These are phyloP conservation scores for Corythornis vintsioides DNA, from an alignment of 2,113 vertebrate genomes.

Conservation along the genomic window DNA sequence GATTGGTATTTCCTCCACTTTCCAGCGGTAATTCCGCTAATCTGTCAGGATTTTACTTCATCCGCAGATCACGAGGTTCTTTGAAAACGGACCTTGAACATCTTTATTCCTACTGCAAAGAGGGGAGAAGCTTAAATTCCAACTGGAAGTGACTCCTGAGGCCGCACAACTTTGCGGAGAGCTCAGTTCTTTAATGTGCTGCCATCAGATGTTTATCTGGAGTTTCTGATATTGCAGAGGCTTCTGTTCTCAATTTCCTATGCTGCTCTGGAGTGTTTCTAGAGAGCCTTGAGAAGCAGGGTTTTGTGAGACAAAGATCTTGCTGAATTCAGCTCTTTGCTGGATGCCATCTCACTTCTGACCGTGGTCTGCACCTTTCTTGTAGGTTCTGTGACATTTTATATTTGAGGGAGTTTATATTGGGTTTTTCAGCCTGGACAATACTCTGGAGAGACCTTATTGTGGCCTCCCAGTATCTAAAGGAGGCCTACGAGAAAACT, in stretches of 20 bases:
- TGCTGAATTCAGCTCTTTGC: neutral
- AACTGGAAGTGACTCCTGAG: neutral
- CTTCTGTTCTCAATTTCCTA: neutral
- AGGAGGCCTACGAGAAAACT: too few species aligned
- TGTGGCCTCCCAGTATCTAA: too few species aligned
- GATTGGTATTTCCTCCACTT: neutral
- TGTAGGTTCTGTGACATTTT: neutral
- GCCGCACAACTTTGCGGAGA: neutral
- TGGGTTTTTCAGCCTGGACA: neutral
- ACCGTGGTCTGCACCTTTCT: neutral
- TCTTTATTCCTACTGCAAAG: neutral
- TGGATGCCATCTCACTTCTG: neutral
- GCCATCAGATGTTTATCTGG: neutral
- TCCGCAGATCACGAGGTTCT: accelerated
- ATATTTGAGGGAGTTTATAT: neutral
- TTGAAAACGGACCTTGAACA: neutral
- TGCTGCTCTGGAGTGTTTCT: neutral
- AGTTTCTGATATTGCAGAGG: neutral
- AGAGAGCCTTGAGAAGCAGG: neutral
- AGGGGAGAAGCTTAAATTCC: neutral
- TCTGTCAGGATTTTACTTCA: neutral
- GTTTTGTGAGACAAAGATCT: neutral
- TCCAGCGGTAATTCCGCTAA: neutral
- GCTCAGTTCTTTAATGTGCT: neutral
- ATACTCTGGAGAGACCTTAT: too few species aligned